These are phyloP conservation scores for Pionites leucogaster DNA, from an alignment of 2,113 vertebrate genomes.

Conservation along the genomic window DNA sequence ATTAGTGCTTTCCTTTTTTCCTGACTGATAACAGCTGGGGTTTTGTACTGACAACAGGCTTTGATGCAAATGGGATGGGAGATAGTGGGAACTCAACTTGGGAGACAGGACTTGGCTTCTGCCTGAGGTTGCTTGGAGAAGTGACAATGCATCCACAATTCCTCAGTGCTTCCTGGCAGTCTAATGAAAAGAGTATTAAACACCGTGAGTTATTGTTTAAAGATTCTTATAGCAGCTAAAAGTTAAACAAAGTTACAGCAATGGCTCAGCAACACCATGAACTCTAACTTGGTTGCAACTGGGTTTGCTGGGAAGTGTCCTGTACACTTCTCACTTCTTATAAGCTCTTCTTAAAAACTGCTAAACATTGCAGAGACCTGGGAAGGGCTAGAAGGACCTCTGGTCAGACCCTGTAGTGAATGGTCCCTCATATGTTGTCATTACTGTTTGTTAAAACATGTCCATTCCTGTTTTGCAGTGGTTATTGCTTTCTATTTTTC, in stretches of 20 bases:
- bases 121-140: not conserved
- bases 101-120: not conserved
- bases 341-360: not conserved
- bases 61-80: not conserved
- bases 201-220: not conserved
- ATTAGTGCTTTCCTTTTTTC: not conserved
- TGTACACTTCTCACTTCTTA: not conserved
- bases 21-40: not conserved
- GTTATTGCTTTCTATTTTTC: not conserved
- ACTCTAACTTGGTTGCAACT: not conserved
- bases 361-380: not conserved
- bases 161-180: not conserved
- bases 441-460: not conserved
- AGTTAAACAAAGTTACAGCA: not conserved
- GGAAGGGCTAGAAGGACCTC: not conserved
- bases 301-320: not conserved
- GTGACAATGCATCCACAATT: accelerated
- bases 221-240: not conserved
- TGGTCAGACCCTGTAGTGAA: not conserved
- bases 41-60: not conserved
- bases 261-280: not conserved
- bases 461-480: not conserved
- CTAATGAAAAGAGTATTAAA: not conserved
- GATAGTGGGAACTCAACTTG: not conserved
- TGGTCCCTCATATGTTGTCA: not conserved